phyloP scores from a whole-genome alignment of 2,888 invertebrate species.

The Diplolepis rosae region DNA sequence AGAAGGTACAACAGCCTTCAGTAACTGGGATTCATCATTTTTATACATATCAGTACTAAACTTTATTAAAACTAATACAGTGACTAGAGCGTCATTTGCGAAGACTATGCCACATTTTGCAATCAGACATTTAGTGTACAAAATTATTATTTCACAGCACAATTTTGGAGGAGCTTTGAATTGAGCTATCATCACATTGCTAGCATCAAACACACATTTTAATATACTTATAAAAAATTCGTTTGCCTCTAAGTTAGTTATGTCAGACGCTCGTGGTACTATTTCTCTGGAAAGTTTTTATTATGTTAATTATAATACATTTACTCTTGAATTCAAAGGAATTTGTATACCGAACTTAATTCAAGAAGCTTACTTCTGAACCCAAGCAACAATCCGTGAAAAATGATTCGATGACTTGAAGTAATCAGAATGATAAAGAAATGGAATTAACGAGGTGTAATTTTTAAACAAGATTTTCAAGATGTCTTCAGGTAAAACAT shows the following conservation, averaged over 20 bases:
- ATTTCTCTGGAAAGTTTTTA: conserved; percentile 43
- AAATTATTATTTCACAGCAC: conserved; percentile 52
- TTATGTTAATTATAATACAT: conserved; percentile 20
- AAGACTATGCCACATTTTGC: conserved; percentile 48
- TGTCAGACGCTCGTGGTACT: conserved; percentile 35
- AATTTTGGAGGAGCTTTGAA: conserved; percentile 48
- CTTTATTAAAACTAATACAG: conserved; percentile 46
- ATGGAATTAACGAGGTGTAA: conserved; percentile 47
- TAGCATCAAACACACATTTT: conserved; percentile 46
- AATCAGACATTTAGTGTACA: conserved; percentile 50
- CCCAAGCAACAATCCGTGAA: conserved; percentile 47
- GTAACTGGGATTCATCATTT: conserved; percentile 45
- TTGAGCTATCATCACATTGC: conserved; percentile 42
- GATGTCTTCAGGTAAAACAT: conserved; percentile 33
- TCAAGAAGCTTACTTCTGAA: conserved; percentile 35
- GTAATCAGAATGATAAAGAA: conserved; percentile 44
- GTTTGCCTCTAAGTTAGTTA: conserved; percentile 29
- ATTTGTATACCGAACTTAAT: not conserved
- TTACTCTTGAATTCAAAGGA: not conserved
- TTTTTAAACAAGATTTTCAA: conserved; percentile 44
- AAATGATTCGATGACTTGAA: conserved; percentile 48
- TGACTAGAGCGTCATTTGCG: conserved; percentile 43
- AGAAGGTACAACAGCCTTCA: conserved; percentile 46
- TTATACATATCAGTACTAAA: conserved; percentile 46
- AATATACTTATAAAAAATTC: conserved; percentile 44